These are phyloP conservation scores for Pyrrhura leucotis DNA, from an alignment of 2,797 vertebrate genomes.

Conservation along the genomic window DNA sequence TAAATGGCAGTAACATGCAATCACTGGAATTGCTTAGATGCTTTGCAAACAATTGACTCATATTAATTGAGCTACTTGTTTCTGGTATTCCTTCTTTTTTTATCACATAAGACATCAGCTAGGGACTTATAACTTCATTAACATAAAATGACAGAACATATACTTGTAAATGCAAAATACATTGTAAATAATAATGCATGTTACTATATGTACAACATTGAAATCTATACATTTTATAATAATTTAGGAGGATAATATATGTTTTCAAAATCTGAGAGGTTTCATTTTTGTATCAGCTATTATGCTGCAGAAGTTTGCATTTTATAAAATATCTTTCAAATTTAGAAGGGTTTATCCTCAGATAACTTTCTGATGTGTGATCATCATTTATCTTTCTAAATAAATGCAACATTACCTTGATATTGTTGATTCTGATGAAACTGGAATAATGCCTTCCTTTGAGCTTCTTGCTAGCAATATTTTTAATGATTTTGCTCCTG, in stretches of 20 bases:
- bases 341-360: background rate
- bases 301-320: background rate
- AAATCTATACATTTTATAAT: background rate
- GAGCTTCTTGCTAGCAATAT: background rate
- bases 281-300: background rate
- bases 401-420: background rate
- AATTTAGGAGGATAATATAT: background rate
- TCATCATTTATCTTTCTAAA: background rate
- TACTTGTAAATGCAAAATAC: background rate
- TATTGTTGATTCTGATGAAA: background rate
- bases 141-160: background rate
- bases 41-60: background rate
- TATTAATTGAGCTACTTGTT: background rate
- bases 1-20: background rate
- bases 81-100: background rate
- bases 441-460: conserved; percentile 4
- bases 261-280: background rate
- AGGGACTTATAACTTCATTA: background rate
- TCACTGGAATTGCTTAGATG: background rate
- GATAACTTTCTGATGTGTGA: background rate
- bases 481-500: conserved; percentile 30
- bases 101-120: background rate
- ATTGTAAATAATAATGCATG: background rate
- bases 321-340: background rate
- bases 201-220: background rate